phyloP scores from a whole-genome alignment of 1,140 invertebrate species.

The Diploscapter pachys region DNA sequence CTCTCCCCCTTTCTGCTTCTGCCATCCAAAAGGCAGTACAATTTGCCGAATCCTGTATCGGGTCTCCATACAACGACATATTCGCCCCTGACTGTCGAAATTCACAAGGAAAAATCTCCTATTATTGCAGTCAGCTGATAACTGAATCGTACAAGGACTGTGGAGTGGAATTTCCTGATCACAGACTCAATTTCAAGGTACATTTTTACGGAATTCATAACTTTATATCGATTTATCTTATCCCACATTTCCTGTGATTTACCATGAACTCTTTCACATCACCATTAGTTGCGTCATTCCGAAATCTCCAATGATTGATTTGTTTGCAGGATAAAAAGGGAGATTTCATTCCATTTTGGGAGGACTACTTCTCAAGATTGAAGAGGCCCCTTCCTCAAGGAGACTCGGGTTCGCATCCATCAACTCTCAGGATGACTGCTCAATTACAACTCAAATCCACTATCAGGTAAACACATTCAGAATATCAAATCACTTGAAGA shows the following conservation, averaged over 20 bases:
- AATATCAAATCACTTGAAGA: no score
- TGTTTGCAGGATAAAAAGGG: slow-evolving; percentile 3
- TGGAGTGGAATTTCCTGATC: slow-evolving; percentile 13
- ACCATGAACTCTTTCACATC: no score
- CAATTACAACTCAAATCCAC: no score
- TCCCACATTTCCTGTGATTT: slow-evolving; percentile 9
- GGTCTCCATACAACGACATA: slow-evolving; percentile 34
- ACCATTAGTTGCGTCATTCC: no score
- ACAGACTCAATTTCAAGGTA: no score
- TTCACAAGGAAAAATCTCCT: slow-evolving; percentile 24
- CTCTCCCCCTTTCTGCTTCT: neutral
- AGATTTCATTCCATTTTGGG: slow-evolving; percentile 5
- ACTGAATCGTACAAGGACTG: slow-evolving; percentile 16
- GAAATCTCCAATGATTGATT: no score
- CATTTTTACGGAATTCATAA: neutral
- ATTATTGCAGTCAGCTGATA: slow-evolving; percentile 38
- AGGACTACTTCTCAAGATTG: slow-evolving; percentile 4
- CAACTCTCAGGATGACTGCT: neutral
- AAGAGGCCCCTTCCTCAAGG: slow-evolving; percentile 27
- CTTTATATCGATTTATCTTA: neutral
- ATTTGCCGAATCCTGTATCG: slow-evolving; percentile 13
- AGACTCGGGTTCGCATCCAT: slow-evolving; percentile 27
- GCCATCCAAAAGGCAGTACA: neutral
- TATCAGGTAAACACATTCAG: no score
- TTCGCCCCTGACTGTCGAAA: slow-evolving; percentile 28